Evolutionary conservation across 1,140 invertebrate genomes (phyloP).

Genomic region (Cydia amplana): DNA sequence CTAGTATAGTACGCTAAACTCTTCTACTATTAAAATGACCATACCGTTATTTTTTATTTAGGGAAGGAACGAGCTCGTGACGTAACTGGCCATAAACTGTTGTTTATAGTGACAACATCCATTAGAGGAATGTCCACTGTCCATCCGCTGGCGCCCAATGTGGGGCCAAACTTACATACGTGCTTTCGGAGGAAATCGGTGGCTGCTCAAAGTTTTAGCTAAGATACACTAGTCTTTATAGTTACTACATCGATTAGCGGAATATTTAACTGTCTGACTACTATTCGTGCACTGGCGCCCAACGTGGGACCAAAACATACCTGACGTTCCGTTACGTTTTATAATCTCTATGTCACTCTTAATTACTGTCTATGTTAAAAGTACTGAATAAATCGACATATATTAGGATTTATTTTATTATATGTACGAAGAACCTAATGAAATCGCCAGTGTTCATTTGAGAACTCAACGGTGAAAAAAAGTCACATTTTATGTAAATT

Average conservation of each 20-base stretch:
- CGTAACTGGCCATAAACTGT: slow-evolving; percentile 36
- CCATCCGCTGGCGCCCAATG: slow-evolving; percentile 48
- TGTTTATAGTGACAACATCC: slow-evolving; percentile 69
- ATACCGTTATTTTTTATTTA: slow-evolving; percentile 30
- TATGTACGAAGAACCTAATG: too few species aligned
- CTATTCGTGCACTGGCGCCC: too few species aligned
- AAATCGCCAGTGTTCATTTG: too few species aligned
- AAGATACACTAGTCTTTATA: background rate
- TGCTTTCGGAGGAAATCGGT: background rate
- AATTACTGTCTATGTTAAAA: too few species aligned
- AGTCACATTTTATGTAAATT: background rate
- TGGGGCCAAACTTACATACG: slow-evolving; percentile 42
- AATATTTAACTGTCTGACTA: too few species aligned
- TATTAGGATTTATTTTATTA: too few species aligned
- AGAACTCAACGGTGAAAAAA: background rate
- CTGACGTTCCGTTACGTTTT: too few species aligned
- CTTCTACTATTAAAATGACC: slow-evolving; percentile 30
- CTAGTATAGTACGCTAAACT: slow-evolving; percentile 30
- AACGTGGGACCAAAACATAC: too few species aligned
- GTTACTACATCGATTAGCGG: too few species aligned
- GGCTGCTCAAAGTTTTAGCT: background rate
- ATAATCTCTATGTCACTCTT: too few species aligned
- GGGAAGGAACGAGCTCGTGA: background rate
- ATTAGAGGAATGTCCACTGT: slow-evolving; percentile 43
- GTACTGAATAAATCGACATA: too few species aligned